Evolutionary conservation across 2,888 invertebrate species (phyloP), one percentile per base, ranked within the genome.

Genomic region (Bombylius major): DNA sequence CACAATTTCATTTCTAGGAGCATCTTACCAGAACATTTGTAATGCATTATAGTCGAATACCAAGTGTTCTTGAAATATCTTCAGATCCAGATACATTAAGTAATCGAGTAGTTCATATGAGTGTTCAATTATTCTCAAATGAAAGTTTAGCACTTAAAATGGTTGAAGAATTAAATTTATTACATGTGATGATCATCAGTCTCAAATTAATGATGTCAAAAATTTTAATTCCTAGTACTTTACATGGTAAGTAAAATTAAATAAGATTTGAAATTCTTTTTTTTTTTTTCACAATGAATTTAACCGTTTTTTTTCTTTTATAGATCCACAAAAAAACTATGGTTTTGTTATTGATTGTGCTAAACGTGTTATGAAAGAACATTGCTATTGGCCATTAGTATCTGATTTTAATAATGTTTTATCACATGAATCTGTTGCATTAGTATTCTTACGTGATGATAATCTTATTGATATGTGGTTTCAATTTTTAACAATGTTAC

Each of bases 381-480:
- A 98, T 72, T 95, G 95, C 75, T 97, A 96, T 73, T 98, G 97
- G 97, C 96, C 97, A 1, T 79, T 97, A 8, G 94, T 97, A 44
- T 95, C 94, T 0, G 97, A 98, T 76, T 83, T 98, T 64, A 96
- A 96, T 70, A 98, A 97, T 72, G 89, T 98, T 53, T 78, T 98
- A 14, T 92, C 94, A 1, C 97, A 98, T 70, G 82, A 86, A 67
- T 89, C 89, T 14, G 92, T 98, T 5, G 95, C 96, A 14, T 75
- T 91, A 63, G 82, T 88, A 68, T 96, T 98, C 70, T 80, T 97
- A 75, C 83, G 85, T 53, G 92, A 96, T 68, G 86, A 89, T 67
- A 83, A 86, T 59, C 80, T 97, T n/a, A 81, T 96, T 48, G 86
- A 90, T 66, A 89, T 94, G 87, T 98, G 97, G 97, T 92, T 96